Evolutionary conservation across 2,888 invertebrate genomes (phyloP).

Genomic region (Drosophila rellima): DNA sequence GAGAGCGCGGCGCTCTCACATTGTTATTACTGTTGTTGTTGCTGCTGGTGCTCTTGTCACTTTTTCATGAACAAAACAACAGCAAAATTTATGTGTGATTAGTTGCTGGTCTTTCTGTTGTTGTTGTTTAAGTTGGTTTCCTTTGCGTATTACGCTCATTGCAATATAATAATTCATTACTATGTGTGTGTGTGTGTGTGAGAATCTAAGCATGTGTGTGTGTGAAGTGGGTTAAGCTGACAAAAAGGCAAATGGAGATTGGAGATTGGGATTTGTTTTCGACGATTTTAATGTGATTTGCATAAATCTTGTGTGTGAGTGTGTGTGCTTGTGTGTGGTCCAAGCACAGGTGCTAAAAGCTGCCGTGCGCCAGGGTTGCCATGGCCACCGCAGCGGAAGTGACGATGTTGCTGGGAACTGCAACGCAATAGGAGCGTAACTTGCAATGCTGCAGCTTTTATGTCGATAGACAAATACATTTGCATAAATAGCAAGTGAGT

Average conservation of each 20-base stretch:
- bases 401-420: slow-evolving; percentile 44
- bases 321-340: slow-evolving; percentile 35
- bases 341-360: slow-evolving; percentile 66
- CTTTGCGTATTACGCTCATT: slow-evolving; percentile 50
- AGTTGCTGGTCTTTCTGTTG: slow-evolving; percentile 44
- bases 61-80: slow-evolving; percentile 77
- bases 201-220: slow-evolving; percentile 22
- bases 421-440: slow-evolving; percentile 34
- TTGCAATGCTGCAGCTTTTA: slow-evolving; percentile 8
- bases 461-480: slow-evolving; percentile 12
- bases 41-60: slow-evolving; percentile 39
- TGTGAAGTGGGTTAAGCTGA: slow-evolving; percentile 78
- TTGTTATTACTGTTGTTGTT: slow-evolving; percentile 23
- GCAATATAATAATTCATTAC: slow-evolving; percentile 62
- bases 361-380: slow-evolving; percentile 51
- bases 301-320: slow-evolving; percentile 59
- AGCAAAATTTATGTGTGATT: slow-evolving; percentile 74
- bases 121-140: slow-evolving; percentile 43
- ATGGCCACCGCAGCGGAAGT: slow-evolving; percentile 55
- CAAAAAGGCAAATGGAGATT: slow-evolving; percentile 64
- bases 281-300: slow-evolving; percentile 68
- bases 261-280: slow-evolving; percentile 50
- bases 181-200: slow-evolving; percentile 26
- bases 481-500: not conserved
- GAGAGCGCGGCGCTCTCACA: slow-evolving; percentile 23